phyloP scores from a whole-genome alignment of 1,140 invertebrate species.

The Leptonema lineaticorne region DNA sequence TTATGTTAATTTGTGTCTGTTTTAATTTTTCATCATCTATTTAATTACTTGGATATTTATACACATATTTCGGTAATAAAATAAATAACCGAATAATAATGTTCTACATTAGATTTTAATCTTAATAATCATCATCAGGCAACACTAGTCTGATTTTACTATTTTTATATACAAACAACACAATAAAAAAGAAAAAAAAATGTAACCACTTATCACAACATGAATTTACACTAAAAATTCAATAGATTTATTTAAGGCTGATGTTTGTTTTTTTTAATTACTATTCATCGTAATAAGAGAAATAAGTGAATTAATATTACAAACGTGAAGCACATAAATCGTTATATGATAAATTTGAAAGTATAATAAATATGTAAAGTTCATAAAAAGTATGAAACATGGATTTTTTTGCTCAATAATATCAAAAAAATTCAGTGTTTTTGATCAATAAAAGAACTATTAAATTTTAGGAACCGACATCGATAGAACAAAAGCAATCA shows the following conservation, averaged over 20 bases:
- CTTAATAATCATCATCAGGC: too few relatives aligned
- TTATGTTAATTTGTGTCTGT: too few relatives aligned
- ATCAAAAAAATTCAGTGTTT: background rate
- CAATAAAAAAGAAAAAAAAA: background rate
- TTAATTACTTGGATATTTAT: too few relatives aligned
- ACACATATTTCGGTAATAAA: too few relatives aligned
- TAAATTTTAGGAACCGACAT: background rate
- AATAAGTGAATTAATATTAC: background rate
- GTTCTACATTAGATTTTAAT: too few relatives aligned
- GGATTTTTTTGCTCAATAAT: slow-evolving; percentile 21
- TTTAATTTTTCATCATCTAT: too few relatives aligned
- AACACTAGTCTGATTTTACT: background rate
- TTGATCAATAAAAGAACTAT: background rate
- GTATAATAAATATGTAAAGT: too few relatives aligned
- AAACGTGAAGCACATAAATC: background rate
- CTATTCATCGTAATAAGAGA: background rate
- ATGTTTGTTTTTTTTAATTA: background rate
- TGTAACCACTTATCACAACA: background rate
- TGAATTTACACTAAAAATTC: background rate
- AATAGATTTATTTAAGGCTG: background rate
- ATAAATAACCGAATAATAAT: too few relatives aligned
- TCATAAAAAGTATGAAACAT: slow-evolving; percentile 12
- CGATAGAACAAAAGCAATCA: background rate
- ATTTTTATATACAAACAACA: background rate
- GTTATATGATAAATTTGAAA: background rate